Evolutionary conservation across 2,113 vertebrate genomes (phyloP).

Genomic region (Aphelocoma coerulescens): DNA sequence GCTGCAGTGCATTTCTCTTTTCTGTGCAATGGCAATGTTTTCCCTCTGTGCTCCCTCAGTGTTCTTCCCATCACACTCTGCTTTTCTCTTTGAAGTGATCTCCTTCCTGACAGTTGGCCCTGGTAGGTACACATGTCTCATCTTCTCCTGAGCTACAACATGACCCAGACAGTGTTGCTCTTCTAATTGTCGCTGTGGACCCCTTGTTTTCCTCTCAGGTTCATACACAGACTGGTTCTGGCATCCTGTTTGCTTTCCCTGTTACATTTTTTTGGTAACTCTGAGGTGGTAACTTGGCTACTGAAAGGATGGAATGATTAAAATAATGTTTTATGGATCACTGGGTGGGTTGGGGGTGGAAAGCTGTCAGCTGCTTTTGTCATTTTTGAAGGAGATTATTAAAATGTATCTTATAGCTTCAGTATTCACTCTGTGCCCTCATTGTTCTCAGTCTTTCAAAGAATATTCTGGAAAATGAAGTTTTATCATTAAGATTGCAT

Average conservation of each 20-base stretch:
- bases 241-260: not conserved
- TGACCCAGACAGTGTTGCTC: not conserved
- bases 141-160: not conserved
- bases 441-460: conserved; percentile 46
- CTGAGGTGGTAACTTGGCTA: not conserved
- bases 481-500: conserved; percentile 53
- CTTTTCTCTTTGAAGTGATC: not conserved
- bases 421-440: not conserved
- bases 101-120: not conserved
- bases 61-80: not conserved
- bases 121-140: not conserved
- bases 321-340: not conserved
- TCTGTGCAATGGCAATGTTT: accelerated
- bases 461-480: conserved; percentile 29
- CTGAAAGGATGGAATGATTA: not conserved
- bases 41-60: not conserved
- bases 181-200: not conserved
- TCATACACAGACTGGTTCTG: not conserved
- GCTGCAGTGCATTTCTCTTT: not conserved
- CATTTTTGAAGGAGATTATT: conserved; percentile 34
- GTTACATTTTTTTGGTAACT: not conserved
- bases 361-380: not conserved
- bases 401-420: conserved; percentile 34
- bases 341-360: accelerated
- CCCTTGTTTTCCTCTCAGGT: not conserved